Conservation (phyloP, 2,888 invertebrate species). For the Drosophila falleni region DNA sequence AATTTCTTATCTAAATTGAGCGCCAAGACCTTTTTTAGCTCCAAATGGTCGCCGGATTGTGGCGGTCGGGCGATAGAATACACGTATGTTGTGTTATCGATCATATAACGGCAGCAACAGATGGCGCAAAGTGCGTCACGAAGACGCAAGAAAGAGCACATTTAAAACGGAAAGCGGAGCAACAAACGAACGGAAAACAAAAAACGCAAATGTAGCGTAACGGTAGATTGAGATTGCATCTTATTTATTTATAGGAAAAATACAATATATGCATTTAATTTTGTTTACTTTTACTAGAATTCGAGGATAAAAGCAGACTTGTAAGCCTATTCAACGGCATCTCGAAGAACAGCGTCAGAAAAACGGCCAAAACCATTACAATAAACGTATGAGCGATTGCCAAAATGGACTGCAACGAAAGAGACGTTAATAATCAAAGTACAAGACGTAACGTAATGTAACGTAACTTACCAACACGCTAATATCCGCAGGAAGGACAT, state of each 20-base stretch:
- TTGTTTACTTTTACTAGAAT: background rate
- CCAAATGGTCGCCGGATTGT: no score
- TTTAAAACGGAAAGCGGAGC: no score
- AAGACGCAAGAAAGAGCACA: conserved; percentile 6
- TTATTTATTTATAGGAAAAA: background rate
- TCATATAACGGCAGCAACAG: background rate
- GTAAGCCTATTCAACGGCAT: conserved; percentile 41
- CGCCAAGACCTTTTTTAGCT: no score
- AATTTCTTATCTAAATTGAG: no score
- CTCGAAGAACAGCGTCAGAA: conserved; percentile 49
- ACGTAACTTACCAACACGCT: conserved; percentile 35
- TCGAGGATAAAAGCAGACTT: conserved; percentile 11
- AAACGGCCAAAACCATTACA: conserved; percentile 19
- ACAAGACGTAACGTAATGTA: background rate
- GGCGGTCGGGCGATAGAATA: no score
- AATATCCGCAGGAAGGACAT: conserved; percentile 28
- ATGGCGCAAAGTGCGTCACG: background rate
- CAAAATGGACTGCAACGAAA: conserved; percentile 35
- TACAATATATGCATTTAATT: background rate
- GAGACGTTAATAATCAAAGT: background rate
- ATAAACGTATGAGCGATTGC: conserved; percentile 16
- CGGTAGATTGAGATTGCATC: background rate
- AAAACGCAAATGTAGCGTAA: background rate
- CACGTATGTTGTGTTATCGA: background rate
- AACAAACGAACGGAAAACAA: no score